Evolutionary conservation across 2,888 invertebrate genomes (phyloP).

Genomic region (Opisthograptis luteolata): DNA sequence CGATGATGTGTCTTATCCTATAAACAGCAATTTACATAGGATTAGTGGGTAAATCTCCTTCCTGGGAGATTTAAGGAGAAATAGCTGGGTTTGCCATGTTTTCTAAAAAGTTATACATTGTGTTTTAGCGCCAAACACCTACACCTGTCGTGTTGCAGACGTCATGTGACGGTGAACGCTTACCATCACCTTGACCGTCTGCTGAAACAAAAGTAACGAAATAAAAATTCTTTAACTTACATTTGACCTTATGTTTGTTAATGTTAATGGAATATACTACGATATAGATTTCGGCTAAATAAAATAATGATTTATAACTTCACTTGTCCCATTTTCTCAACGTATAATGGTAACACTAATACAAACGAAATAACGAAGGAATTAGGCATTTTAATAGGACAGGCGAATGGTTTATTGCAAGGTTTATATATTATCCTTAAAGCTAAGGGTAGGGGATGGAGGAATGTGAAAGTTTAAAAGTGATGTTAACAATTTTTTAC

Average conservation of each 20-base stretch:
- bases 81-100: constrained; percentile 23
- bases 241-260: too few relatives aligned
- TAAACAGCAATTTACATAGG: constrained; percentile 40
- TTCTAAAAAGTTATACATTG: neutral
- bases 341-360: constrained; percentile 15
- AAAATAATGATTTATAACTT: neutral
- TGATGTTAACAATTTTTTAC: neutral
- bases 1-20: constrained; percentile 31
- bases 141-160: too few relatives aligned
- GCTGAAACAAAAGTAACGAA: too few relatives aligned
- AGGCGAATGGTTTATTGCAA: constrained; percentile 24
- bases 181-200: too few relatives aligned
- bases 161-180: too few relatives aligned
- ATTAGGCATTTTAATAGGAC: constrained; percentile 27
- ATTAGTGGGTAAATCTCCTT: constrained; percentile 35
- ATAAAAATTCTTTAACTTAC: too few relatives aligned
- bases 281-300: neutral
- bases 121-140: too few relatives aligned
- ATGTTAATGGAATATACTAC: too few relatives aligned
- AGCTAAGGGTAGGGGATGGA: constrained; percentile 1
- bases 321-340: neutral
- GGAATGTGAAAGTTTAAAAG: neutral
- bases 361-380: constrained; percentile 20
- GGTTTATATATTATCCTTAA: constrained; percentile 17
- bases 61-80: constrained; percentile 33